Evolutionary conservation across 2,797 vertebrate genomes (phyloP), one percentile per base, ranked within the genome.

Genomic region (Salmo trutta): DNA sequence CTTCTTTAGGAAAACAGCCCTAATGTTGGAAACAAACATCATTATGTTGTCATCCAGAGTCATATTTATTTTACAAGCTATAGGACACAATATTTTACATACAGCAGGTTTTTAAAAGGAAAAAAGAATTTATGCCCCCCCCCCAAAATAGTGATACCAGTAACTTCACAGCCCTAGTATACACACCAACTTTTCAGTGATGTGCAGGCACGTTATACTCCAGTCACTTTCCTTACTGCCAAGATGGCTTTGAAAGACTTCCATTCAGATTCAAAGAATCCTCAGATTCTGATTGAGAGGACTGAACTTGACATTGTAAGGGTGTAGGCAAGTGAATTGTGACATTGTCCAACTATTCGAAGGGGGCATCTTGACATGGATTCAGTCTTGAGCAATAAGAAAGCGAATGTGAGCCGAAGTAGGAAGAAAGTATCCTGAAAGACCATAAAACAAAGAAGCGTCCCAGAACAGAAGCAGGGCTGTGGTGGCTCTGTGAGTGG

Each of bases 291-390:
- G 27, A 66, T 24, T 65, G 27, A 31, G 27, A 66, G 14, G 14
- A 31, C 21, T 29, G 64, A 66, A 66, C 64, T 16, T 66, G 24
- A 29, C 64, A 4, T 16, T 66, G 64, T 66, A 29, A 66, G 15
- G 64, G 3, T 65, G 21, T 5, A 14, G 62, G 14, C 24, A 51
- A 72, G 56, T 31, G 21, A 72, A 72, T 29, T 8, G 27, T 19
- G 52, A 72, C 24, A 29, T 71, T 52, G 21, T 71, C 47, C 21
- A 17, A 19, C 27, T 68, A 36, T 27, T 27, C 15, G 21, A 71
- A 71, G 47, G 41, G 69, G 5, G 68, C 64, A 76, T 70, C 76
- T 76, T 74, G 19, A 19, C 7, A 41, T 65, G 81, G 76, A 33
- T 59, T 14, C 72, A 54, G 53, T 73, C 51, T 31, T 52, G 10